phyloP scores from a whole-genome alignment of 2,888 invertebrate genomes.

The Tryphoninae sp. region DNA sequence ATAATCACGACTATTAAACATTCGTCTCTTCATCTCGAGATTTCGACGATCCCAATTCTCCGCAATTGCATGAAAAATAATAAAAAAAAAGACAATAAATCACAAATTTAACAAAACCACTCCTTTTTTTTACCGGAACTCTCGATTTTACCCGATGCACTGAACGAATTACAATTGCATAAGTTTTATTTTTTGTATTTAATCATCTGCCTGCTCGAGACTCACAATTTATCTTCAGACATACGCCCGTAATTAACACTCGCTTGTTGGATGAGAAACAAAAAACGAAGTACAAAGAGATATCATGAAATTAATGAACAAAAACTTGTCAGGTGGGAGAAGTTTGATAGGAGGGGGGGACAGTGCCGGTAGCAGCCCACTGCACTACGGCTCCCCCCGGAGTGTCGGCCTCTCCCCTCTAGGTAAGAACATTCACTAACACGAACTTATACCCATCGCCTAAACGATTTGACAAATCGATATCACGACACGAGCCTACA shows the following conservation, averaged over 20 bases:
- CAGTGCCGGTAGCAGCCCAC: conserved; percentile 83
- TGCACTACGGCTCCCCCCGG: conserved; percentile 83
- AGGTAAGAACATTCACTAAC: conserved; percentile 80
- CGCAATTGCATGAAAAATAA: conserved; percentile 56
- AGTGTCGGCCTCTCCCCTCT: conserved; percentile 84
- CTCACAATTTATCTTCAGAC: conserved; percentile 29
- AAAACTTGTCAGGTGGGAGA: conserved; percentile 79
- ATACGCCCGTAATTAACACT: conserved; percentile 44
- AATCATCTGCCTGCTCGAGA: conserved; percentile 54
- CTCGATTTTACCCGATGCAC: conserved; percentile 45
- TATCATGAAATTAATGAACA: conserved; percentile 70
- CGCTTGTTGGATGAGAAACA: conserved; percentile 26
- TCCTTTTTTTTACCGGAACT: conserved; percentile 24
- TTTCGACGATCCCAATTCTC: conserved; percentile 39
- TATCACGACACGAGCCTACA: conserved; percentile 51
- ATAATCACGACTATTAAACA: neutral
- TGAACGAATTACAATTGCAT: conserved; percentile 42
- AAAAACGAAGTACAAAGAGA: conserved; percentile 22
- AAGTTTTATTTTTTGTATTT: conserved; percentile 20
- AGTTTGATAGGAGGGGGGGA: conserved; percentile 81
- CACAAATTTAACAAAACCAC: conserved; percentile 36
- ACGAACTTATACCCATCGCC: conserved; percentile 58
- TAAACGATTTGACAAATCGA: conserved; percentile 40
- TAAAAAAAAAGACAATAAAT: conserved; percentile 18
- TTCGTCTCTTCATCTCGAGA: conserved; percentile 51